Conservation (phyloP, 2,797 vertebrate species). For the Lerista edwardsae region DNA sequence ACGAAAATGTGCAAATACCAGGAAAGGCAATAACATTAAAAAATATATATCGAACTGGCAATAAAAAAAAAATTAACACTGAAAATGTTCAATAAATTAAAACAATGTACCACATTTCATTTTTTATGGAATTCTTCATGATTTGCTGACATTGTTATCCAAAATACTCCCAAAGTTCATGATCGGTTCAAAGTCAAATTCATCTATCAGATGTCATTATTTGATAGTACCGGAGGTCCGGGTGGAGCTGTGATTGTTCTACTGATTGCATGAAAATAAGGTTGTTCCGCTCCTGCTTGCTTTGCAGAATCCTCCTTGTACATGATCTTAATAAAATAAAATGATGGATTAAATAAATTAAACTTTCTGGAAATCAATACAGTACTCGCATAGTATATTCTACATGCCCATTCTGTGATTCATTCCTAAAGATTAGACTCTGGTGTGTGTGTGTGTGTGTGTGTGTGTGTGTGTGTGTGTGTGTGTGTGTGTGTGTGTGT, state of each 20-base stretch:
- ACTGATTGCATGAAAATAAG: constrained; percentile 80
- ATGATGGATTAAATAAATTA: background rate
- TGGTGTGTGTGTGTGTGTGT: too few species aligned
- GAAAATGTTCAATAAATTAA: constrained; percentile 82
- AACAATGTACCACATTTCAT: constrained; percentile 54
- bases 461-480: too few species aligned
- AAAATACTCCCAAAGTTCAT: constrained; percentile 45
- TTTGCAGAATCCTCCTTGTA: constrained; percentile 84
- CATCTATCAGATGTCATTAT: constrained; percentile 60
- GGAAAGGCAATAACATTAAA: constrained; percentile 72
- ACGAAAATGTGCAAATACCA: constrained; percentile 77
- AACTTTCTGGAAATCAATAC: background rate
- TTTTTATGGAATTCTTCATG: constrained; percentile 55
- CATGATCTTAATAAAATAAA: constrained; percentile 81
- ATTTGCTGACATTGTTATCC: constrained; percentile 42
- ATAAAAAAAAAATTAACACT: constrained; percentile 68
- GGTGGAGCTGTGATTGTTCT: constrained; percentile 62
- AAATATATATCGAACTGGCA: constrained; percentile 65
- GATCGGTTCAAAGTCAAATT: accelerated
- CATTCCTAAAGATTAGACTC: background rate
- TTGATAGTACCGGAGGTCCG: constrained; percentile 45
- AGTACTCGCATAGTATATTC: background rate
- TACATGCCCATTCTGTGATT: background rate
- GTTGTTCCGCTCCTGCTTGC: constrained; percentile 85
- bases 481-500: too few species aligned